Base-by-base conservation (phyloP, 2,797 vertebrate species). In the Glossophaga mutica region DNA sequence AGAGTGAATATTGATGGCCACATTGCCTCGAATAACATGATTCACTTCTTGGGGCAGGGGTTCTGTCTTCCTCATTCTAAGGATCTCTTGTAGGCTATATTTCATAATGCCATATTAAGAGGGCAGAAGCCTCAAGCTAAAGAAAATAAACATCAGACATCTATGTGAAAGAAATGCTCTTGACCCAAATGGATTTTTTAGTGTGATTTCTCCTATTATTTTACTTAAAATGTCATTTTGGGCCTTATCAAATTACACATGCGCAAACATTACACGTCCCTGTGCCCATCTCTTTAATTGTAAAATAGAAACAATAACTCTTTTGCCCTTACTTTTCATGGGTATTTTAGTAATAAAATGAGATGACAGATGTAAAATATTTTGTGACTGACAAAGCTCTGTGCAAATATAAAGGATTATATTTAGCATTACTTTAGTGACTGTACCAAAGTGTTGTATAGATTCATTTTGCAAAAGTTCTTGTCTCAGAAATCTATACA, bases 391-490 rank as follows among this genome's bases (percentile, higher is more conserved):
- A 70, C 52, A 82, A 74, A 90, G 16, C 16, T 21, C 7, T 67
- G 57, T n/a, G 44, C 52, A 92, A 82, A 95, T 78, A 34, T 24
- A 86, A 93, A 96, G 6, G 42, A 48, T 76, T 74, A 86, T 86
- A 83, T 76, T 82, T 15, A 50, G 32, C 42, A 57, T 86, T 78
- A 39, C 29, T 70, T 87, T 88, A 62, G 26, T 10, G 62, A 3
- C 24, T 90, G 9, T 7, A 84, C 48, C 18, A 77, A 96, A 82
- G 12, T 70, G 29, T 74, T 96, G 37, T 86, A 52, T 68, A 81
- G 62, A 86, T 83, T 87, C n/a, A 79, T 90, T 90, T 95, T 52
- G 34, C 11, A 82, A 57, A 95, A 90, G 8, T 65, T 88, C n/a
- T 93, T 88, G 8, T 79, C 73, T 85, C 11, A 4, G 0, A 90